Evolutionary conservation across 1,140 invertebrate genomes (phyloP).

Genomic region (Meloidogyne hapla): DNA sequence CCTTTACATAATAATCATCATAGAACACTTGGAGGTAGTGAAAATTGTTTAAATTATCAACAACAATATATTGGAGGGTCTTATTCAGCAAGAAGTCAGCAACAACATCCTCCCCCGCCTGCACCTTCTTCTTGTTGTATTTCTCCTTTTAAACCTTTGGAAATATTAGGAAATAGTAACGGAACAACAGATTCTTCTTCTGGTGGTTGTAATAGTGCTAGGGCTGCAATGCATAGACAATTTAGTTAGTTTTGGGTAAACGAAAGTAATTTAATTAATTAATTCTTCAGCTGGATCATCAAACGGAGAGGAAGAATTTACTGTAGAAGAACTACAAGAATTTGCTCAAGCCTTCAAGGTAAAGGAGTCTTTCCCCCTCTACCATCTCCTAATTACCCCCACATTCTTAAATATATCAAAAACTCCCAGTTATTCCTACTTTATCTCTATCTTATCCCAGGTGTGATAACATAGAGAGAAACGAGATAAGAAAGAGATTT

Average conservation of each 20-base stretch:
- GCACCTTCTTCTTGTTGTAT: background rate
- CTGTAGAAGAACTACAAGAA: slow-evolving; percentile 61
- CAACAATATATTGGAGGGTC: background rate
- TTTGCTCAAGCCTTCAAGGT: slow-evolving; percentile 63
- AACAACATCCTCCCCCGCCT: background rate
- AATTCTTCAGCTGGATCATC: slow-evolving; percentile 51
- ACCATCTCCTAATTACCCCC: too few relatives aligned
- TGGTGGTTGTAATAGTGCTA: slow-evolving; percentile 16
- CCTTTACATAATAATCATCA: background rate
- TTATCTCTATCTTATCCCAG: too few relatives aligned
- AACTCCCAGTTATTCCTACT: too few relatives aligned
- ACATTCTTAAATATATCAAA: too few relatives aligned
- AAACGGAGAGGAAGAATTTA: slow-evolving; percentile 61
- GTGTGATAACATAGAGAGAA: background rate
- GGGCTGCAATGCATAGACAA: slow-evolving; percentile 28
- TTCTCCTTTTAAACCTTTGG: slow-evolving; percentile 6
- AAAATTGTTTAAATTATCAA: slow-evolving; percentile 19
- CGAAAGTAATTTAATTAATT: slow-evolving; percentile 6
- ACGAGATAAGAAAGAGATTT: background rate
- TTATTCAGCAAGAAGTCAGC: slow-evolving; percentile 4
- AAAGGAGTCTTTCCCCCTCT: too few relatives aligned
- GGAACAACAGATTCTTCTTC: slow-evolving; percentile 8
- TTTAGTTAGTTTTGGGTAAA: slow-evolving; percentile 28
- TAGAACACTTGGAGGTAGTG: slow-evolving; percentile 10
- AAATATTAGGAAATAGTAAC: slow-evolving; percentile 7